Conservation (phyloP, 2,797 vertebrate species). For the Poeciliopsis gracilis region DNA sequence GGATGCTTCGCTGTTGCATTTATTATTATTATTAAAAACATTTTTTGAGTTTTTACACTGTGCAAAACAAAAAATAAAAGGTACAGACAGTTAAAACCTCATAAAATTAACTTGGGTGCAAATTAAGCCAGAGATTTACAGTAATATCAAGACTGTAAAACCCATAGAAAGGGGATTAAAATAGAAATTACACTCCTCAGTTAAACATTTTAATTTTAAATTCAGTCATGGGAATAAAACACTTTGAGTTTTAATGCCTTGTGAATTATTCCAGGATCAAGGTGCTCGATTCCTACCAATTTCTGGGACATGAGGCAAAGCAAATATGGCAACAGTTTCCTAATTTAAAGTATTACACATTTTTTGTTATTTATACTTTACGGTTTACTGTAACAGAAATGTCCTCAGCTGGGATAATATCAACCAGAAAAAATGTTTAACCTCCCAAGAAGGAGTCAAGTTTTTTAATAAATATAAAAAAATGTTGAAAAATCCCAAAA, state of each 20-base stretch:
- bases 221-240: too few relatives aligned
- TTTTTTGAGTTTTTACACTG: neutral
- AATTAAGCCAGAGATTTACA: neutral
- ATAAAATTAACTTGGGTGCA: neutral
- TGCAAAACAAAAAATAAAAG: neutral
- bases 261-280: neutral
- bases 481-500: rapidly evolving
- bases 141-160: neutral
- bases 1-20: neutral
- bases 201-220: neutral
- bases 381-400: neutral
- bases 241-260: neutral
- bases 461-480: neutral
- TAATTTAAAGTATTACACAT: neutral
- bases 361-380: neutral
- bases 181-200: neutral
- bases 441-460: neutral
- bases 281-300: neutral
- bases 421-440: neutral
- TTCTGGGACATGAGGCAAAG: neutral
- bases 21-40: neutral
- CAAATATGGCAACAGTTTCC: neutral
- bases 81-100: neutral
- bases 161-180: neutral
- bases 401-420: neutral